Conservation (phyloP, 2,888 invertebrate species). For the Polydrusus tereticollis region DNA sequence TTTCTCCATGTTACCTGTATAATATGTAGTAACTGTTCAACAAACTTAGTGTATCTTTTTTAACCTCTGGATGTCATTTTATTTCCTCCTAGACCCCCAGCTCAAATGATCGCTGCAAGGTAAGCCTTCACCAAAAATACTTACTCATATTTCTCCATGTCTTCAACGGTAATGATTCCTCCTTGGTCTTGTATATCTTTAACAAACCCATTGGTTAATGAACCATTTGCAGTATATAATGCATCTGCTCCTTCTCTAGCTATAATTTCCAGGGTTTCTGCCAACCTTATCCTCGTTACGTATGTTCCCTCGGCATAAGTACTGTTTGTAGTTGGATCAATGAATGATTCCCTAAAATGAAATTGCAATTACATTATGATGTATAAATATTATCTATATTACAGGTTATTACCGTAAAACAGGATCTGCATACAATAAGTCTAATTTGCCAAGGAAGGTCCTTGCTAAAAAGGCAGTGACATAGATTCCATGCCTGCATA, state of each 20-base stretch:
- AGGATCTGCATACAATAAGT: conserved; percentile 47
- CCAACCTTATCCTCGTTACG: conserved; percentile 62
- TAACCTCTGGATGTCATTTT: too few species aligned
- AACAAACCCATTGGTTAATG: conserved; percentile 65
- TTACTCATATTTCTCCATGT: conserved; percentile 81
- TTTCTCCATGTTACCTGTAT: too few species aligned
- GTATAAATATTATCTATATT: too few species aligned
- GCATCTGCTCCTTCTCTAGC: conserved; percentile 70
- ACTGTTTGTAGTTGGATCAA: conserved; percentile 55
- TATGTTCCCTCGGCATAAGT: conserved; percentile 53
- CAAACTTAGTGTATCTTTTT: too few species aligned
- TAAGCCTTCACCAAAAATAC: conserved; percentile 42
- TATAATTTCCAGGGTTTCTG: conserved; percentile 70
- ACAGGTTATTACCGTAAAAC: conserved; percentile 50
- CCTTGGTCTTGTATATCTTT: conserved; percentile 68
- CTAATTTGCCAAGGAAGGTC: conserved; percentile 42
- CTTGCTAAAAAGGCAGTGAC: conserved; percentile 70
- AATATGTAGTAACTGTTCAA: too few species aligned
- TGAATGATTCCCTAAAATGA: conserved; percentile 54
- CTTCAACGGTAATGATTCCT: conserved; percentile 84
- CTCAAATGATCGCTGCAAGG: too few species aligned
- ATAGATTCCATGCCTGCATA: conserved; percentile 79
- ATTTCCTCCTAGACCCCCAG: too few species aligned
- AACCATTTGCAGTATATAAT: conserved; percentile 70
- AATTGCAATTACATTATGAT: background rate